Conservation (phyloP, 2,113 vertebrate species). For the Microtus richardsoni region DNA sequence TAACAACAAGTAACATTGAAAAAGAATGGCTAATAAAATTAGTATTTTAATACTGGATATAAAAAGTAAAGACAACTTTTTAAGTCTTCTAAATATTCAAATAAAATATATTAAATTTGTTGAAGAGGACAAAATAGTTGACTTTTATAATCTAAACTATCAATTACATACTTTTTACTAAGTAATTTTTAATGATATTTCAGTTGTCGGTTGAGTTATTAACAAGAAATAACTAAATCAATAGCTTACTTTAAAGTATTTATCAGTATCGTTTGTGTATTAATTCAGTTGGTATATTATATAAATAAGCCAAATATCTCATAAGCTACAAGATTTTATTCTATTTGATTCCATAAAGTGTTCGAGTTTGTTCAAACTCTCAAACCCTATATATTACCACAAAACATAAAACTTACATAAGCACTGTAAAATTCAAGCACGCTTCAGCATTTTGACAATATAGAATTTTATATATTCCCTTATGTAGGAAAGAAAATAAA, state of each 20-base stretch:
- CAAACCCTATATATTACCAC: neutral
- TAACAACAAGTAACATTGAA: neutral
- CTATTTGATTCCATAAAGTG: conserved; percentile 55
- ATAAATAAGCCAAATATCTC: neutral
- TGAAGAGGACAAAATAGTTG: neutral
- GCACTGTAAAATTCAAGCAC: neutral
- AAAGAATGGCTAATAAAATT: neutral
- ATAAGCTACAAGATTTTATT: neutral
- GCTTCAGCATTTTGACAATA: neutral
- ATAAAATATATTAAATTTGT: neutral
- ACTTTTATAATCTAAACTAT: neutral
- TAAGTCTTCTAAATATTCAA: neutral
- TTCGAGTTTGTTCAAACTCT: neutral
- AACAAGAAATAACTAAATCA: neutral
- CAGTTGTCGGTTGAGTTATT: neutral
- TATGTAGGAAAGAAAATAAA: neutral
- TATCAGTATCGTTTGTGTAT: neutral
- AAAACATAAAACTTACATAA: conserved; percentile 5
- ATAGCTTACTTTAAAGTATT: neutral
- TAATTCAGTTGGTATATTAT: neutral
- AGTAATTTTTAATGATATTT: neutral
- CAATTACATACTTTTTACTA: neutral
- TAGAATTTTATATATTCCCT: neutral
- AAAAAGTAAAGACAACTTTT: neutral
- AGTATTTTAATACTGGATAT: neutral